A percentile compares a stretch with the other conserved stretches of the same genome.
Evolutionary conservation across 1,140 invertebrate species (phyloP).

Genomic region (Anadara kagoshimensis): DNA sequence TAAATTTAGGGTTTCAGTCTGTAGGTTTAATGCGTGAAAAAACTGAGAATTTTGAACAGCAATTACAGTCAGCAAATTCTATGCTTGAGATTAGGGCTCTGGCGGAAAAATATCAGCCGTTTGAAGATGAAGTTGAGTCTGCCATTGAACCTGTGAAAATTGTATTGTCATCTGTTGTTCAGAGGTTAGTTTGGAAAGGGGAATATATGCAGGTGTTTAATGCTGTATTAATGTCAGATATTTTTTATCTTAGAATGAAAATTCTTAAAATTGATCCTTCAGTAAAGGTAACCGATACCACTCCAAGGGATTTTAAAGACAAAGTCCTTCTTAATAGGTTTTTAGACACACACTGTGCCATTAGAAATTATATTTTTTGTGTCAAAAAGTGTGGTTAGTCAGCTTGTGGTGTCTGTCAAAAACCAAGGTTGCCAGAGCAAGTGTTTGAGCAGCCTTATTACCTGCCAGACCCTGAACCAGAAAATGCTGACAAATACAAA

Average conservation of each 20-base stretch:
- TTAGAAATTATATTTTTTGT: not conserved
- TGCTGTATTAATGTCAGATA: not conserved
- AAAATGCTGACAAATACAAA: conserved; percentile 11
- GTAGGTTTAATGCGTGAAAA: conserved; percentile 21
- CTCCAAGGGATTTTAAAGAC: not conserved
- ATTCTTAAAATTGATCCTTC: not conserved
- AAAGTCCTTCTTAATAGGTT: not conserved
- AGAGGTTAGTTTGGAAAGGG: not conserved
- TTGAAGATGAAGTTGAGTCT: conserved; percentile 21
- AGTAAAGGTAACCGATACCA: not conserved
- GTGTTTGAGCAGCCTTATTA: not conserved
- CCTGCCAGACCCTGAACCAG: not conserved
- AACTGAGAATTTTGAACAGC: conserved; percentile 22
- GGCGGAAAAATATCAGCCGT: conserved; percentile 5
- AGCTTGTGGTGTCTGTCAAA: not conserved
- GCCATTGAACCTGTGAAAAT: conserved; percentile 22
- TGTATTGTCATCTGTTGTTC: not conserved
- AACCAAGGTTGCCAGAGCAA: not conserved
- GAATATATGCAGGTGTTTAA: not conserved
- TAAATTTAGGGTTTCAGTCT: conserved; percentile 42
- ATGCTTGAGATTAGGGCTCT: conserved; percentile 23
- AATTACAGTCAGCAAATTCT: conserved; percentile 7
- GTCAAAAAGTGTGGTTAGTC: not conserved
- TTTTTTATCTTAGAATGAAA: not conserved
- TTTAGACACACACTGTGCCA: not conserved